A percentile compares a stretch with the other conserved stretches of the same genome.
These are phyloP conservation scores for Hylaea fasciaria DNA, from an alignment of 2,888 invertebrate genomes.

Conservation along the genomic window DNA sequence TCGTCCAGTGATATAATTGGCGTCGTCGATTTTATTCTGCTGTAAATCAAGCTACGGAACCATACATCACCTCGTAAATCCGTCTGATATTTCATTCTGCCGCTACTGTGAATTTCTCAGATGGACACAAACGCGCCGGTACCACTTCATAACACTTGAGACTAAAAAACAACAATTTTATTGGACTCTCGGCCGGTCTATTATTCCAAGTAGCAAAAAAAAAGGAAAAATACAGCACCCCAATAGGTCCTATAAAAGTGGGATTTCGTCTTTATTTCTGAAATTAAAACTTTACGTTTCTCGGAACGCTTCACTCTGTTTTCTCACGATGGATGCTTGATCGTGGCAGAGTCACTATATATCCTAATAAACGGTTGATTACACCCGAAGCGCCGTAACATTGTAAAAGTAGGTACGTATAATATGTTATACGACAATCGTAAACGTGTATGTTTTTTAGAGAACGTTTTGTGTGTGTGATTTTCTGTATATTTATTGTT, in stretches of 20 bases:
- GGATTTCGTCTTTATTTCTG: conserved; percentile 77
- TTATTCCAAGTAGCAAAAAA: conserved; percentile 66
- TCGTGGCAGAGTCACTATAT: conserved; percentile 67
- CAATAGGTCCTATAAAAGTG: conserved; percentile 77
- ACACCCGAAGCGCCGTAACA: conserved; percentile 73
- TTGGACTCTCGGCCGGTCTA: conserved; percentile 59
- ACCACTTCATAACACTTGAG: conserved; percentile 58
- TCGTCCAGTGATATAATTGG: background rate
- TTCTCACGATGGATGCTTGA: conserved; percentile 67
- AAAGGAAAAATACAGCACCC: conserved; percentile 58
- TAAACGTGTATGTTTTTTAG: conserved; percentile 60
- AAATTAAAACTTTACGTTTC: conserved; percentile 78
- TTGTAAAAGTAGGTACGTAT: conserved; percentile 68
- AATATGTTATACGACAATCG: conserved; percentile 71
- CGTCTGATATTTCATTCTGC: conserved; percentile 43
- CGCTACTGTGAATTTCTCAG: conserved; percentile 61
- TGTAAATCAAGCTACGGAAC: conserved; percentile 34
- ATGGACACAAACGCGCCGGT: conserved; percentile 48
- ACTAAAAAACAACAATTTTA: conserved; percentile 61
- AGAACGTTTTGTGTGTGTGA: conserved; percentile 37
- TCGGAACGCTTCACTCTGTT: conserved; percentile 64
- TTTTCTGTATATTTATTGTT: conserved; percentile 34
- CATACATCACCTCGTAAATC: conserved; percentile 34
- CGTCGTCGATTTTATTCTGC: conserved; percentile 5
- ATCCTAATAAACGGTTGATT: conserved; percentile 77